Evolutionary conservation across 2,797 vertebrate species (phyloP).

Genomic region (Tiaroga cobitis): DNA sequence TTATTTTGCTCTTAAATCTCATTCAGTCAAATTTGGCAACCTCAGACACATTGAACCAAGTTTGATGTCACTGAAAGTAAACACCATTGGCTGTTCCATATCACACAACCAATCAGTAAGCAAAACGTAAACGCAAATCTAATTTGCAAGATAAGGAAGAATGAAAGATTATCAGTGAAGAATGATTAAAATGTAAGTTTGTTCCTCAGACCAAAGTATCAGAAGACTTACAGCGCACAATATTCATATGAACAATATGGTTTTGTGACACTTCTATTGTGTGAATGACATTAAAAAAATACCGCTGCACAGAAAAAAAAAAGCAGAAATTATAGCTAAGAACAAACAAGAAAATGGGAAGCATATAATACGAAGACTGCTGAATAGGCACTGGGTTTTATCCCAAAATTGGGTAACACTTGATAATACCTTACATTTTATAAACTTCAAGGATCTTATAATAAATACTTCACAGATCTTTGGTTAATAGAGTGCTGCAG

Average conservation of each 20-base stretch:
- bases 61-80: not conserved
- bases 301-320: not conserved
- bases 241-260: not conserved
- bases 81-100: not conserved
- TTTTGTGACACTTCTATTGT: not conserved
- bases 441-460: not conserved
- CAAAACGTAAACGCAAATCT: not conserved
- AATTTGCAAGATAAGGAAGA: not conserved
- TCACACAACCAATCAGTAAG: not conserved
- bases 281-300: not conserved
- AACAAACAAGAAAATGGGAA: slow-evolving; percentile 1
- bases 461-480: not conserved
- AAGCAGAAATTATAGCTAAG: not conserved
- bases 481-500: not conserved
- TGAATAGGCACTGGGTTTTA: not conserved
- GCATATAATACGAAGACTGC: not conserved
- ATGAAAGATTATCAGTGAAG: not conserved
- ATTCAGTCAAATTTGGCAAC: not conserved
- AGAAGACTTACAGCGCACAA: not conserved
- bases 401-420: not conserved
- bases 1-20: not conserved
- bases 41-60: not conserved
- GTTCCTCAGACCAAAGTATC: not conserved
- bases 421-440: not conserved
- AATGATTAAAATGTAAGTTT: not conserved